Base-by-base conservation (phyloP, 2,888 invertebrate species). In the Coenonympha glycerion region DNA sequence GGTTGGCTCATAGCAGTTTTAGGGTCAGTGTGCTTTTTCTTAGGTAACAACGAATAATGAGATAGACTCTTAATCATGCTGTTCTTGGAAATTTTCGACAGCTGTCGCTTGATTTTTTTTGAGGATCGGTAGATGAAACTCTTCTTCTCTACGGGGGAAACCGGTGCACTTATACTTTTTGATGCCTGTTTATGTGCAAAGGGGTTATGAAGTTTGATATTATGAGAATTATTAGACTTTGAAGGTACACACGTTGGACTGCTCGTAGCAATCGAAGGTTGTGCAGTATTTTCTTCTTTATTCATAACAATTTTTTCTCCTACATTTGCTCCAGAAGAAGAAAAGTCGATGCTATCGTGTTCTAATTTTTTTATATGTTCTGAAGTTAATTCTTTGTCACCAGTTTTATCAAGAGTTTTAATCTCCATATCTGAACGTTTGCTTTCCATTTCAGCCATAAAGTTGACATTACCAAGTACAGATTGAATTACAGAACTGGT, bases 401-500 rank as follows among this genome's bases (percentile, higher is more conserved):
- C 64, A 21, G 40, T 52, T 1, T 57, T 49, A 41, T 71, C 68
- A 13, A 62, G 59, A 19, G 60, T 63, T n/a, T n/a, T 9, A 47
- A 49, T 36, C 53, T 75, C 70, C 3, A 78, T 62, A 19, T 58
- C 61, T 26, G 68, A 69, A 30, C 82, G 63, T 60, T 86, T 86
- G 49, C 62, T 77, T 33, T 82, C 82, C 73, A 81, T 78, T 57
- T 78, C 73, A 5, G 73, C 72, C 46, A 80, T 69, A 8, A 79
- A 65, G 28, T 58, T 63, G 4, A 73, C 74, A 63, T 82, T 74
- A 49, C 73, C 83, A 30, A 88, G 60, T 15, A 90, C 89, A 24
- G 89, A 87, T 61, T 88, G 86, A 3, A 90, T 88, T 16, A 91
- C 83, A 41, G 89, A 88, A 62, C 89, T 89, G 1, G 90, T 87